phyloP scores from a whole-genome alignment of 2,113 vertebrate species.

The Parus major region DNA sequence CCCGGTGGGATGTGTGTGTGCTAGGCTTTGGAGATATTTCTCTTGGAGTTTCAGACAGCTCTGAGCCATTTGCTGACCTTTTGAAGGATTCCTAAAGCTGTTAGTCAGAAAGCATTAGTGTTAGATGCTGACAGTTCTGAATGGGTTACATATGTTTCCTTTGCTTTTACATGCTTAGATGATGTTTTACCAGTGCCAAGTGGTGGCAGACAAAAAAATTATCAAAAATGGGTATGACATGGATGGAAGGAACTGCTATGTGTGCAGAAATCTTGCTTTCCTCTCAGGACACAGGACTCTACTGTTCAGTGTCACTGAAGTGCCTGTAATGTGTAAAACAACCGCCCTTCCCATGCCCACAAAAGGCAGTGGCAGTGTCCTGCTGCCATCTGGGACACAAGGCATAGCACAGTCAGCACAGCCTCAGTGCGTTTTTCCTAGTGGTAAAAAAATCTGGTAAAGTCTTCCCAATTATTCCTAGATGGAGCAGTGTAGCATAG shows the following conservation, averaged over 20 bases:
- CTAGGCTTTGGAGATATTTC: not conserved
- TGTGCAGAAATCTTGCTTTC: not conserved
- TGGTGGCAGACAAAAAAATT: not conserved
- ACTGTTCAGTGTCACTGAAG: not conserved
- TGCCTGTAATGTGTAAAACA: not conserved
- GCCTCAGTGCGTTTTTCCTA: not conserved
- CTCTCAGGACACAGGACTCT: not conserved
- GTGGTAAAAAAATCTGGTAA: slow-evolving; percentile 12
- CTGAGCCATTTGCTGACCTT: not conserved
- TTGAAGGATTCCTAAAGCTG: not conserved
- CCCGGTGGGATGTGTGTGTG: not conserved
- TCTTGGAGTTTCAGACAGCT: not conserved
- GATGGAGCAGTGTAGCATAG: slow-evolving; percentile 37
- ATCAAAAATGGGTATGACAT: not conserved
- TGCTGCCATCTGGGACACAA: not conserved
- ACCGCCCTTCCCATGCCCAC: not conserved
- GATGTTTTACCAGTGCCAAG: not conserved
- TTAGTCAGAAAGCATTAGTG: not conserved
- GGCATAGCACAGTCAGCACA: not conserved
- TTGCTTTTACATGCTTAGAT: not conserved
- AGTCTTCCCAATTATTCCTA: slow-evolving; percentile 49
- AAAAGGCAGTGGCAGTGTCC: not conserved
- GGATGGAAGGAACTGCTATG: not conserved
- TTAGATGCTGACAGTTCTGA: not conserved
- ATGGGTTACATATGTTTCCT: not conserved